Evolutionary conservation across 2,113 vertebrate genomes (phyloP), one percentile per base, ranked within the genome.

Genomic region (Manacus vitellinus): DNA sequence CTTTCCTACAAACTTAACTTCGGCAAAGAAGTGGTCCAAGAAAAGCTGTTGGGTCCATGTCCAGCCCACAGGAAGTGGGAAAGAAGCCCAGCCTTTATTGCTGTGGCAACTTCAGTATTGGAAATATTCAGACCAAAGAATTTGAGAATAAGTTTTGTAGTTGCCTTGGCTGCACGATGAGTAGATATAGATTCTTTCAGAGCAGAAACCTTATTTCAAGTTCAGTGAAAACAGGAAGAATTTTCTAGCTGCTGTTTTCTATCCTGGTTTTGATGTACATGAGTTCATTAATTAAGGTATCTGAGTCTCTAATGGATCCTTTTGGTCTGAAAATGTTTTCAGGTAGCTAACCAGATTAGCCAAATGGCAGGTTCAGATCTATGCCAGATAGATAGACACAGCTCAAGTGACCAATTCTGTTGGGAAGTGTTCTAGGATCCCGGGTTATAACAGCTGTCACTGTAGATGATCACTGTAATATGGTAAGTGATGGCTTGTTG

Each of bases 41-140:
- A 78, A 91, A 96, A 96, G 78, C 55, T 52, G 19, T 77, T 86
- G 67, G 20, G 65, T 94, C 84, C 1, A 0, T 71, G 41, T 96
- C 85, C 65, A 84, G 68, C 46, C 96, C 95, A 65, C 68, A 67
- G 88, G 75, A 96, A 88, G 63, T 17, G 44, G 85, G 82, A 85
- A 80, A n/a, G 52, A 66, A 90, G 68, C 95, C 90, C 65, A 88
- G 14, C 25, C 33, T 65, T 76, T 87, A 54, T 22, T 89, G 74
- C 82, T 88, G 90, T 2, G 73, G 90, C 0, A 0, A 54, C 35
- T 78, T 77, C 65, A 81, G 72, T 46, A 3, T 10, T 92, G 61
- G 79, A 96, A 96, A 71, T 93, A 96, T 74, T 96, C 75, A 84
- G 76, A 93, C 85, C 65, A 56, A 88, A 90, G 68, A 84, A 94